These are phyloP conservation scores for Trichechus manatus DNA, from an alignment of 2,113 vertebrate genomes.

Conservation along the genomic window DNA sequence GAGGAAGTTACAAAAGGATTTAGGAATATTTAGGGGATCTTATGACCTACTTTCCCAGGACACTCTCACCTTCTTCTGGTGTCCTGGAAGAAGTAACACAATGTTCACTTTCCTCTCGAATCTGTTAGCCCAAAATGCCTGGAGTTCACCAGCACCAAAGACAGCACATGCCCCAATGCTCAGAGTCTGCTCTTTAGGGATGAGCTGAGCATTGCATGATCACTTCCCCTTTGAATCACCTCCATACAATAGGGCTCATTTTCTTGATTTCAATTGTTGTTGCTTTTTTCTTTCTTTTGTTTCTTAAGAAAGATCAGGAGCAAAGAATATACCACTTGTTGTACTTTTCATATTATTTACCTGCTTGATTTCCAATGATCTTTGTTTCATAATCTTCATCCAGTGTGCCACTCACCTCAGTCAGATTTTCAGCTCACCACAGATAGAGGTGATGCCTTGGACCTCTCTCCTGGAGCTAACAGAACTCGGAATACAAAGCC, in stretches of 20 bases:
- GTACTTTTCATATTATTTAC: not conserved
- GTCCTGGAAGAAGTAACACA: too few relatives aligned
- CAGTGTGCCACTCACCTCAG: fast-evolving
- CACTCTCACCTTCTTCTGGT: not conserved
- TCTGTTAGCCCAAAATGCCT: fast-evolving
- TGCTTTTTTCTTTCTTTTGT: not conserved
- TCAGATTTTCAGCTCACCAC: not conserved
- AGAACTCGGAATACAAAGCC: not conserved
- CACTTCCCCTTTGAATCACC: not conserved
- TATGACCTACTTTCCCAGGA: not conserved
- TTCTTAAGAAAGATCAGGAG: not conserved
- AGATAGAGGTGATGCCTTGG: not conserved
- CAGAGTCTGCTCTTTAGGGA: too few relatives aligned
- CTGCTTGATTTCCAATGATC: not conserved
- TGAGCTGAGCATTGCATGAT: not conserved
- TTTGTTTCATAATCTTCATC: not conserved
- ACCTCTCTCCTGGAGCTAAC: not conserved
- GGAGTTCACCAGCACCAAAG: not conserved
- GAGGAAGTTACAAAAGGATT: not conserved
- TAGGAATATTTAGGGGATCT: not conserved
- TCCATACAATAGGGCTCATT: not conserved
- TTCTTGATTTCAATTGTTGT: not conserved
- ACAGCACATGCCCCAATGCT: fast-evolving
- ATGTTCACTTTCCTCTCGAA: not conserved
- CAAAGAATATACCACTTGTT: not conserved